A percentile compares a stretch with the other conserved stretches of the same genome.
Conservation (phyloP, 2,888 invertebrate genomes). For the Chrysopilus asiliformis region DNA sequence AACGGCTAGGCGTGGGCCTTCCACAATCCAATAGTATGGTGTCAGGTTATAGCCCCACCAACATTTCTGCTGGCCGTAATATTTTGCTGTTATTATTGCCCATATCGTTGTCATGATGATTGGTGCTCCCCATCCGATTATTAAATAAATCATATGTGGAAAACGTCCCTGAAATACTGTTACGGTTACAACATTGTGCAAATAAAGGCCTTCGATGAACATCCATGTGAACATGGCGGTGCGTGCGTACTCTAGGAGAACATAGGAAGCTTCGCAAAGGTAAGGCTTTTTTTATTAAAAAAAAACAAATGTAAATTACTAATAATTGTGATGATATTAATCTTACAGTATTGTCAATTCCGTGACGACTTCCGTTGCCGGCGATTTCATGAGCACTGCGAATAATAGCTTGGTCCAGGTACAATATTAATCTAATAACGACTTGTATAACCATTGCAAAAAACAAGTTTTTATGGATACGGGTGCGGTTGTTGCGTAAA, state of each 20-base stretch:
- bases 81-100: slow-evolving; percentile 47
- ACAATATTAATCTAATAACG: slow-evolving; percentile 54
- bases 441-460: slow-evolving; percentile 69
- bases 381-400: slow-evolving; percentile 29
- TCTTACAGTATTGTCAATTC: slow-evolving; percentile 52
- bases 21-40: slow-evolving; percentile 75
- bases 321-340: neutral
- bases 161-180: slow-evolving; percentile 50
- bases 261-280: slow-evolving; percentile 64
- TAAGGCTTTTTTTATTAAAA: slow-evolving; percentile 44
- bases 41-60: slow-evolving; percentile 80
- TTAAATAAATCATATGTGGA: slow-evolving; percentile 44
- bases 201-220: slow-evolving; percentile 85
- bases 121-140: slow-evolving; percentile 64
- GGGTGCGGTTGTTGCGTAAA: slow-evolving; percentile 66
- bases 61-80: slow-evolving; percentile 38
- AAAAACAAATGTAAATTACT: neutral
- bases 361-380: slow-evolving; percentile 29
- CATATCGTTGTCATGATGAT: slow-evolving; percentile 53
- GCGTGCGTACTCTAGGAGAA: slow-evolving; percentile 74
- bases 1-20: slow-evolving; percentile 69
- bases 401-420: slow-evolving; percentile 56
- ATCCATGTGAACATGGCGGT: slow-evolving; percentile 95
- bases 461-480: slow-evolving; percentile 76
- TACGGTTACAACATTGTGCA: slow-evolving; percentile 72